phyloP scores from a whole-genome alignment of 2,797 vertebrate species.

The Glossophaga mutica region DNA sequence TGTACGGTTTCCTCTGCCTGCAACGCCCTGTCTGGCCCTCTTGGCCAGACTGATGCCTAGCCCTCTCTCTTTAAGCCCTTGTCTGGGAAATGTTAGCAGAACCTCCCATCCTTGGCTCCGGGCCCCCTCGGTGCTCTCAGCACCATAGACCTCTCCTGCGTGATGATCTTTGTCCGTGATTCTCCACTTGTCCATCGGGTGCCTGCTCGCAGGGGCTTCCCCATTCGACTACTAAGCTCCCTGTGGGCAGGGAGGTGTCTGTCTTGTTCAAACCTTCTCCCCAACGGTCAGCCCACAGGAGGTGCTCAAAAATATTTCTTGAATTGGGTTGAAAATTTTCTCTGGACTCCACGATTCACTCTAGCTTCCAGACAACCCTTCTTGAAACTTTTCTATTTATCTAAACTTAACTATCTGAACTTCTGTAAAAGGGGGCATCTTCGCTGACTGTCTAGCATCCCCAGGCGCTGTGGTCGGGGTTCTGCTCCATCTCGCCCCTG shows the following conservation, averaged over 20 bases:
- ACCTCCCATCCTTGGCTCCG: not conserved
- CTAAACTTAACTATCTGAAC: conserved; percentile 63
- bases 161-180: not conserved
- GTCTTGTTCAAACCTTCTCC: not conserved
- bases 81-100: not conserved
- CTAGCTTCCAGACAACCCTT: conserved; percentile 35
- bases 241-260: not conserved
- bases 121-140: not conserved
- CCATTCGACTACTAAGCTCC: not conserved
- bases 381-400: conserved; percentile 68
- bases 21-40: not conserved
- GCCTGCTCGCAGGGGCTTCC: not conserved
- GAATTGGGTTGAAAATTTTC: conserved; percentile 6
- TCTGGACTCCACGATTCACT: not conserved
- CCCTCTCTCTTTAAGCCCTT: not conserved
- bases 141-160: not conserved
- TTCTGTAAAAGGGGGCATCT: conserved; percentile 2
- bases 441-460: conserved; percentile 39
- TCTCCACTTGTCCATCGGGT: not conserved
- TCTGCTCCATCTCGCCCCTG: conserved; percentile 63
- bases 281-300: not conserved
- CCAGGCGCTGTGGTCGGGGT: conserved; percentile 42
- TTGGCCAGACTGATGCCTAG: not conserved
- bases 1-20: not conserved
- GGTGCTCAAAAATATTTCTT: not conserved